phyloP scores from a whole-genome alignment of 2,888 invertebrate genomes.

The Parthenolecanium corni region DNA sequence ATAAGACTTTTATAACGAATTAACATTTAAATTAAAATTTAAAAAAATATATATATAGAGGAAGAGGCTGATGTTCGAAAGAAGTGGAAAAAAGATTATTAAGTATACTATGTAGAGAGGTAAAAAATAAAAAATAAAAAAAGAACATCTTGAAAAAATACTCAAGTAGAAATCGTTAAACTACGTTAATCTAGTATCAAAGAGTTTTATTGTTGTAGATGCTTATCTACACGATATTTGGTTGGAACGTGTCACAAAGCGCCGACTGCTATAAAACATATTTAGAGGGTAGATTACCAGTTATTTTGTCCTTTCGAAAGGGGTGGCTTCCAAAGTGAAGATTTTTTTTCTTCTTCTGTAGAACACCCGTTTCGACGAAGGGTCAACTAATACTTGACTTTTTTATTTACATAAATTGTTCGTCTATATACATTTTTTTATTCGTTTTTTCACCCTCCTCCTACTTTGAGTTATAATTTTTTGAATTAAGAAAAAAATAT shows the following conservation, averaged over 20 bases:
- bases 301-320: slow-evolving; percentile 11
- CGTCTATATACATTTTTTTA: neutral
- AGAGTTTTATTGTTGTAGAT: slow-evolving; percentile 18
- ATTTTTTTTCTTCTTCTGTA: neutral
- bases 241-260: slow-evolving; percentile 24
- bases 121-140: neutral
- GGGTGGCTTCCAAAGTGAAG: slow-evolving; percentile 18
- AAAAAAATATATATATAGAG: neutral
- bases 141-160: slow-evolving; percentile 2
- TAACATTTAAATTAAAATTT: slow-evolving; percentile 26
- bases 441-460: no score
- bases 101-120: neutral
- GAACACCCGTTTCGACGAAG: neutral
- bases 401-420: slow-evolving; percentile 6
- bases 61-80: no score
- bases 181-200: slow-evolving; percentile 20
- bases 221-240: slow-evolving; percentile 7
- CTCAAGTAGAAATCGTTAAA: slow-evolving; percentile 16
- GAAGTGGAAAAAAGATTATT: neutral
- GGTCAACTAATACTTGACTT: neutral
- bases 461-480: no score
- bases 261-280: slow-evolving; percentile 22
- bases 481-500: no score
- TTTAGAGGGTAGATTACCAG: slow-evolving; percentile 24
- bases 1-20: slow-evolving; percentile 11